Percentiles rank a stretch among this genome's conserved stretches.
Conservation (phyloP, 2,888 invertebrate species). For the Eucriotettix oculatus region DNA sequence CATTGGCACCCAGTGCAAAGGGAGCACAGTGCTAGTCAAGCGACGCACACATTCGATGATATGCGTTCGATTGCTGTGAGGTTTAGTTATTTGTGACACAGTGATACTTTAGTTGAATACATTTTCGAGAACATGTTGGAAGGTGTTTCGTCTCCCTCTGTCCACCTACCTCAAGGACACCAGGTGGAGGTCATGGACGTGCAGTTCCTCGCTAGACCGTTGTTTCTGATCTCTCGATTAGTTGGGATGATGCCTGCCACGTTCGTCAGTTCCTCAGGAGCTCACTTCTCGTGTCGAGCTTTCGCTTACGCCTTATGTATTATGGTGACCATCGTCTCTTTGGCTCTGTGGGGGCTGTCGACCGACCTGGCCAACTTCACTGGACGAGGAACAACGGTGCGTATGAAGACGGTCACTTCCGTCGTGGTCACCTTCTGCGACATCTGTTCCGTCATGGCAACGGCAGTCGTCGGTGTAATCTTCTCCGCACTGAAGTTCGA, state of each 20-base stretch:
- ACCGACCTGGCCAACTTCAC: not conserved
- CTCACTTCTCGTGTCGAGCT: not conserved
- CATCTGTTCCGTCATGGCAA: conserved; percentile 34
- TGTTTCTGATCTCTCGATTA: not conserved
- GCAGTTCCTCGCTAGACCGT: no score
- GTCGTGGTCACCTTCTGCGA: conserved; percentile 39
- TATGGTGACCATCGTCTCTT: not conserved
- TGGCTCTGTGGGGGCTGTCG: not conserved
- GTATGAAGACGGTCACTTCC: conserved; percentile 36
- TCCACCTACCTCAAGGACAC: no score
- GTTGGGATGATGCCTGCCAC: not conserved
- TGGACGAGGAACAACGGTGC: conserved; percentile 19
- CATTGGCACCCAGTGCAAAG: no score
- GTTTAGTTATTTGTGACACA: no score
- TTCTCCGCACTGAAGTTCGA: conserved; percentile 34
- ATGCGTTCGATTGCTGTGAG: no score
- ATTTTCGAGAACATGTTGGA: no score
- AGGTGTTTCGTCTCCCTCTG: no score
- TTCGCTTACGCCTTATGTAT: not conserved
- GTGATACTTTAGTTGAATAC: no score
- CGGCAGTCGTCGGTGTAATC: conserved; percentile 33
- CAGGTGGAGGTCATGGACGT: no score
- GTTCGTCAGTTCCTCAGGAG: not conserved
- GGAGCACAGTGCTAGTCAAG: no score
- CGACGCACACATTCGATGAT: no score